Base-by-base conservation (phyloP, 2,888 invertebrate species). In the Podabrus alpinus region DNA sequence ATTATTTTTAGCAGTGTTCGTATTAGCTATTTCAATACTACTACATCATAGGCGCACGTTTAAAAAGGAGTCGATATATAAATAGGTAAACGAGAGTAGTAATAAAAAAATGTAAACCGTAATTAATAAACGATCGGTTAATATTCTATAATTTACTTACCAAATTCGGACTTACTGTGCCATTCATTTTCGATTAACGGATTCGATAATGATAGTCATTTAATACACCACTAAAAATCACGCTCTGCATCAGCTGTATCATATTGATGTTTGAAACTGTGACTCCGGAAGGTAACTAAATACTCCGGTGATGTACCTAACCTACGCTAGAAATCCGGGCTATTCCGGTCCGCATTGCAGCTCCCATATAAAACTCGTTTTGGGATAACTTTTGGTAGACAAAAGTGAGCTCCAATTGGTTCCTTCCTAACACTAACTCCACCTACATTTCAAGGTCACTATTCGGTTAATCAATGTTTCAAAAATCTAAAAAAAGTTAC, bases 1-100 rank as follows among this genome's bases (percentile, higher is more conserved):
- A 80, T 81, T 86, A 86, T 86, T 85, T 86, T 86, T 86, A 86
- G 86, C 83, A 80, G 82, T 83, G 82, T 84, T 85, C 83, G 83
- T 82, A 83, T 83, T 78, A 79, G 81, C 85, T 86, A 86, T 86
- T 86, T 86, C 84, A 82, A 85, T 79, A 81, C 81, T 79, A 81
- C 80, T 77, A 74, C 68, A 72, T 59, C 67, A 73, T 71, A 61
- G 69, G 74, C 77, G 72, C 68, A 67, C 73, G 68, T 71, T 73
- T 71, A 69, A 70, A 72, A 72, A 69, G 59, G 67, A 69, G 68
- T 21, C 9, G 74, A 70, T 74, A 74, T 74, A 74, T 74, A 77
- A 77, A 74, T 74, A 77, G 69, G 69, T 29, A 25, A 76, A 59
- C 7, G 45, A n/a, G n/a, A 45, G 45, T 45, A 45, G 7, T n/a